Conservation (phyloP, 2,113 vertebrate species). For the Piprites chloris region DNA sequence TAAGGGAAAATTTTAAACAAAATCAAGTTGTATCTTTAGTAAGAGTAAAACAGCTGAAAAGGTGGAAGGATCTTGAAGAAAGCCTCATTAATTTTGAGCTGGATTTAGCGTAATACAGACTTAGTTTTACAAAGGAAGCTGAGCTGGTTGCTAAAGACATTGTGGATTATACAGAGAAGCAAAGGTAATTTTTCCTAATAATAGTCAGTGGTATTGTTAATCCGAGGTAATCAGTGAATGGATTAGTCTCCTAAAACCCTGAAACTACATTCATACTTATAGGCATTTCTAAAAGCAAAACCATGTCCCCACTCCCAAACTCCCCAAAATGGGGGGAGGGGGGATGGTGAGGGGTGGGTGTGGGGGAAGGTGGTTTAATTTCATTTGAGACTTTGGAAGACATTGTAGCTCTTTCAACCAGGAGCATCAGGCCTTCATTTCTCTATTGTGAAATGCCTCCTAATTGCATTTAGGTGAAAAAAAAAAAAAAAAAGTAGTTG, state of each 20-base stretch:
- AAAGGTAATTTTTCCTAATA: neutral
- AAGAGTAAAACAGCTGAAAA: neutral
- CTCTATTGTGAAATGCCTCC: neutral
- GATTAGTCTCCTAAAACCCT: neutral
- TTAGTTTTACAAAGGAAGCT: neutral
- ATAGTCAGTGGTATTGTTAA: neutral
- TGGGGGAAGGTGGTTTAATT: neutral
- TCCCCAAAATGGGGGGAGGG: neutral
- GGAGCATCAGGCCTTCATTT: fast-evolving
- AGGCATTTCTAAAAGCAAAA: neutral
- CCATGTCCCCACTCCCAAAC: fast-evolving
- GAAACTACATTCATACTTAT: neutral
- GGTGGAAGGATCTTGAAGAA: neutral
- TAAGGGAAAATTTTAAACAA: neutral
- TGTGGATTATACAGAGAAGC: neutral
- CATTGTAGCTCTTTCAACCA: neutral
- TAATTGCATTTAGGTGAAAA: neutral
- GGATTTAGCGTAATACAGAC: neutral
- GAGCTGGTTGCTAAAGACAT: neutral
- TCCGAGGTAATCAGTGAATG: neutral
- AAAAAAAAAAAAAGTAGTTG: neutral
- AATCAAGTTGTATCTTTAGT: neutral
- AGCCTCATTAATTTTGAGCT: neutral
- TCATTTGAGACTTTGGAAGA: neutral
- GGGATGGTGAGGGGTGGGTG: fast-evolving